Base-by-base conservation (phyloP, 2,797 vertebrate genomes). In the Argentina silus region DNA sequence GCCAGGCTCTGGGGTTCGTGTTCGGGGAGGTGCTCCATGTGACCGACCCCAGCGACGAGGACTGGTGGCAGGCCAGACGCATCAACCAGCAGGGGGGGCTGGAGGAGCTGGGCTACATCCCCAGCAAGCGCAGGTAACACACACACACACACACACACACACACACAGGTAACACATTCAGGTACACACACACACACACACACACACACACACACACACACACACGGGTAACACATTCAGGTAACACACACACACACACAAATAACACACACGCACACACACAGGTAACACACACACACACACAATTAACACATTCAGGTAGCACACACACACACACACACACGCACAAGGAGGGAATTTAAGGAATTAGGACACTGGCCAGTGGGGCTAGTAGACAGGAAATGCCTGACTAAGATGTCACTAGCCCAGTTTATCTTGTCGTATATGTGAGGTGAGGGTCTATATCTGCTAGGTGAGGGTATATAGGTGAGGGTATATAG, bases 61-160 rank as follows among this genome's bases (percentile, higher is more conserved):
- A 97, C 47, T 97, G 96, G 96, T 97, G 96, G 96, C 95, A 96
- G 89, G 96, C 95, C 0, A 84, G 95, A 12, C 85, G 94, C 0
- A 92, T 96, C 3, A 94, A 91, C 84, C 94, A 95, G 0, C 95
- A 95, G 81, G 95, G 95, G 1, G 95, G 95, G 85, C 86, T 94
- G 1, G 96, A 96, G 45, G 95, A 96, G 84, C 88, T 96, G 0
- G 96, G 95, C 1, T 96, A 95, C 77, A 90, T 96, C 70, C 95
- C 95, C 12, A 95, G 95, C 85, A 96, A 96, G 73, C 91, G 93
- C 65, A 95, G 95, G 95, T 95, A 6, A 14, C 6, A 51, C 14
- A 36, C 44, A 67, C 9, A 51, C 21, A 0, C 7, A 63, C n/a
- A 70, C 43, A 53, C 23, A 50, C 47, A 51, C 57, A 64, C 60